phyloP scores from a whole-genome alignment of 2,113 vertebrate genomes.

The Chamaetylas fuelleborni region DNA sequence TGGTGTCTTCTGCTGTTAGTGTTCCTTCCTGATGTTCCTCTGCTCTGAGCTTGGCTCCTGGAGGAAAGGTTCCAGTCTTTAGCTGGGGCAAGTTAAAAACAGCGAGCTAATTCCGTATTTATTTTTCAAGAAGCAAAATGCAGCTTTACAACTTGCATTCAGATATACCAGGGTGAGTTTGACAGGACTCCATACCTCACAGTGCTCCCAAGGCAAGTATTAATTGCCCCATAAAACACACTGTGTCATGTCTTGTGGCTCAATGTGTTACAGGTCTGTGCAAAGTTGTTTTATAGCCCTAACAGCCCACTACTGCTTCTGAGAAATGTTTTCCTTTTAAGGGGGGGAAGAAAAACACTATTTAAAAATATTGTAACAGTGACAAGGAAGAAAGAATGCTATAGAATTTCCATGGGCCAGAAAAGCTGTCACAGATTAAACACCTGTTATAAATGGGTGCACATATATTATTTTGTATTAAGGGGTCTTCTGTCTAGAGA shows the following conservation, averaged over 20 bases:
- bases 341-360: slow-evolving; percentile 44
- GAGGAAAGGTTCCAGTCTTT: not conserved
- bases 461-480: slow-evolving; percentile 12
- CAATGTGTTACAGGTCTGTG: slow-evolving; percentile 22
- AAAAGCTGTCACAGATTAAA: not conserved
- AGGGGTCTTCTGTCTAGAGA: not conserved
- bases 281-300: slow-evolving; percentile 56
- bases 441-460: slow-evolving; percentile 18
- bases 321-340: slow-evolving; percentile 44
- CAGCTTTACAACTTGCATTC: not conserved
- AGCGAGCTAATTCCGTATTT: not conserved
- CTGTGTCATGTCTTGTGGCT: slow-evolving; percentile 46
- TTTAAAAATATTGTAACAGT: slow-evolving; percentile 9
- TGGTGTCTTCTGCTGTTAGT: not conserved
- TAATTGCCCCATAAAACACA: slow-evolving; percentile 65
- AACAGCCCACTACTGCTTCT: slow-evolving; percentile 37
- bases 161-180: slow-evolving; percentile 3
- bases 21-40: not conserved
- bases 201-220: slow-evolving; percentile 33
- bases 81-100: not conserved
- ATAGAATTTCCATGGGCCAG: slow-evolving; percentile 11
- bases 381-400: slow-evolving; percentile 35
- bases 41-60: not conserved
- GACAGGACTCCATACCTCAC: slow-evolving; percentile 19
- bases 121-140: slow-evolving; percentile 23